These are phyloP conservation scores for Otis tarda DNA, from an alignment of 2,113 vertebrate genomes.

Conservation along the genomic window DNA sequence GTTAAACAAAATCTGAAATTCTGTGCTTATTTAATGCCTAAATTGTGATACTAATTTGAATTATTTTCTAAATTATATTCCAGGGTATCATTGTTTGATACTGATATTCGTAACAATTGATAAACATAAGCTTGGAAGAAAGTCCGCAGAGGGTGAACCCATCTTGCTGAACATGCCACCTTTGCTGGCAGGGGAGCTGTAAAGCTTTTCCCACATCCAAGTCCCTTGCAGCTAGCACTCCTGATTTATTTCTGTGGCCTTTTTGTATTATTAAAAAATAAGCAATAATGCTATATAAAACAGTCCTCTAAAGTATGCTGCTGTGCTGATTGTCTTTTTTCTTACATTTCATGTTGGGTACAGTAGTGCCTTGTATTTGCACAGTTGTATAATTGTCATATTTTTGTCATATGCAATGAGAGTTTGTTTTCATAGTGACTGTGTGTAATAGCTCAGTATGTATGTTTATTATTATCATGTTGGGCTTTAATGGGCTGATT, in stretches of 20 bases:
- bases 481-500: not conserved
- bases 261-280: slow-evolving; percentile 14
- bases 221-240: not conserved
- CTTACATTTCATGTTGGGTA: not conserved
- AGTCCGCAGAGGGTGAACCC: not conserved
- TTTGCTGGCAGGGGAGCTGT: not conserved
- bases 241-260: slow-evolving; percentile 10
- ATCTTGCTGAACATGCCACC: not conserved
- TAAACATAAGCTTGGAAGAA: not conserved
- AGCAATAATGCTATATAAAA: not conserved
- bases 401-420: not conserved
- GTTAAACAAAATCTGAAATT: not conserved
- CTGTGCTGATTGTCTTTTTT: not conserved
- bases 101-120: not conserved
- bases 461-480: not conserved
- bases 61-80: not conserved
- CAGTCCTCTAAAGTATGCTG: not conserved
- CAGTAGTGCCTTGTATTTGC: slow-evolving; percentile 17
- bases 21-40: not conserved
- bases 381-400: not conserved
- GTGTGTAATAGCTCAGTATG: not conserved
- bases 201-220: not conserved
- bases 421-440: not conserved
- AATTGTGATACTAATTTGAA: not conserved
- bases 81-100: not conserved